Conservation (phyloP, 2,888 invertebrate species). For the Rhopalosiphum nymphaeae region DNA sequence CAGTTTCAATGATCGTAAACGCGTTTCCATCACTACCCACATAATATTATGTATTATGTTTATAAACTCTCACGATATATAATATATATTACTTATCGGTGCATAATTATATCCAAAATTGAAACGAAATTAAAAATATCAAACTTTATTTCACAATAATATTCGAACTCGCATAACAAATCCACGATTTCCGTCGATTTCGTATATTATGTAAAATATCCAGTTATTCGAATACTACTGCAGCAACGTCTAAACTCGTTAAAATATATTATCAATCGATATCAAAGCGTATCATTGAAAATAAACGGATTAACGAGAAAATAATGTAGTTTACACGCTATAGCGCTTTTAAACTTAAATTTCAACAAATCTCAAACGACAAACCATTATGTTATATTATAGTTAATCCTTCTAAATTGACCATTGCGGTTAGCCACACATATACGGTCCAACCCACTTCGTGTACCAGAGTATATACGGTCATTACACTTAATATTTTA, state of each 20-base stretch:
- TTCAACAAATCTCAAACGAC: constrained; percentile 1
- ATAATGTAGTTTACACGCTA: not conserved
- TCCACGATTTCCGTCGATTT: not conserved
- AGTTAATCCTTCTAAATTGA: constrained; percentile 37
- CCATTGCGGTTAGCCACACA: constrained; percentile 32
- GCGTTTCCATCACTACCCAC: constrained; percentile 1
- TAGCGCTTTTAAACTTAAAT: not conserved
- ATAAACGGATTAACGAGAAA: constrained; percentile 1
- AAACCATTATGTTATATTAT: constrained; percentile 26
- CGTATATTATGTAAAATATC: not conserved
- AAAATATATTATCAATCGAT: constrained; percentile 32
- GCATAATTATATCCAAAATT: not conserved
- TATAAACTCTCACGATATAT: not conserved
- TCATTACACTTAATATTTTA: constrained; percentile 41
- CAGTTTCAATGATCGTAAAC: constrained; percentile 53
- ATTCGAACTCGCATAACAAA: not conserved
- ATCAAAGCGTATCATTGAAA: not conserved
- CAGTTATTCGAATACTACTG: not conserved
- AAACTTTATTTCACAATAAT: not conserved
- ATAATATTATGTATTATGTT: not conserved
- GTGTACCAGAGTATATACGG: not conserved
- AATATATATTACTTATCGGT: not conserved
- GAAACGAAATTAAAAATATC: not conserved
- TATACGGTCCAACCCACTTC: not conserved
- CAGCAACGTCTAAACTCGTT: not conserved